Evolutionary conservation across 2,113 vertebrate genomes (phyloP).

Genomic region (Paraplagusia blochii): DNA sequence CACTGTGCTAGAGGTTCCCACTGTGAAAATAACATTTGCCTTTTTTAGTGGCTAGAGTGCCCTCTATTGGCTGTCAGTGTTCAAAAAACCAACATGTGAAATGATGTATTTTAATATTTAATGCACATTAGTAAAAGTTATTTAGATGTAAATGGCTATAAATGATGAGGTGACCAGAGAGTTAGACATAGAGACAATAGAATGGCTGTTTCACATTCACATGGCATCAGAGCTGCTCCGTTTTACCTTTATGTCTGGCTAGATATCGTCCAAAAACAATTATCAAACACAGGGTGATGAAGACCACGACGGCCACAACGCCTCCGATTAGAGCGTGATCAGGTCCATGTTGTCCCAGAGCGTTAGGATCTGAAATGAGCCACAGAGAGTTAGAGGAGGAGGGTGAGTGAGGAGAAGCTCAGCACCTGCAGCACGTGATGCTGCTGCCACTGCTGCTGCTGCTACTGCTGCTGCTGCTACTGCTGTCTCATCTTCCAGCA

Average conservation of each 20-base stretch:
- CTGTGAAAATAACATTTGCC: too few species aligned
- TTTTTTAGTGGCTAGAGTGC: too few species aligned
- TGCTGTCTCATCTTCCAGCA: background rate
- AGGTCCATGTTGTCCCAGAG: conserved; percentile 86
- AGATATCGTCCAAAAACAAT: conserved; percentile 96
- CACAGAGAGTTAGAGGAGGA: conserved; percentile 16
- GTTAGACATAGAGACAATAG: too few species aligned
- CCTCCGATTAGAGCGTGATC: conserved; percentile 97
- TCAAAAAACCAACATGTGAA: too few species aligned
- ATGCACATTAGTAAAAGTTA: too few species aligned
- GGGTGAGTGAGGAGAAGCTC: background rate
- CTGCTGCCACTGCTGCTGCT: background rate
- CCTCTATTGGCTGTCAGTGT: too few species aligned
- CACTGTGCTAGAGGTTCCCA: too few species aligned
- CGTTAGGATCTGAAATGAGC: conserved; percentile 86
- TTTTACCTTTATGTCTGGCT: conserved; percentile 98
- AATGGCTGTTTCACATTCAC: too few species aligned
- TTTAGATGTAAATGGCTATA: too few species aligned
- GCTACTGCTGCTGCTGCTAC: background rate
- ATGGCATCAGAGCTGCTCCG: conserved; percentile 8
- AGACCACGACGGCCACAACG: conserved; percentile 97
- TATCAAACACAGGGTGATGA: conserved; percentile 97
- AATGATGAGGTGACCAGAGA: too few species aligned
- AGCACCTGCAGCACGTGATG: conserved; percentile 7
- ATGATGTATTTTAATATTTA: too few species aligned